Percentiles rank a stretch among this genome's conserved stretches.
These are phyloP conservation scores for Eudyptes chrysolophus DNA, from an alignment of 2,113 vertebrate genomes.

Conservation along the genomic window DNA sequence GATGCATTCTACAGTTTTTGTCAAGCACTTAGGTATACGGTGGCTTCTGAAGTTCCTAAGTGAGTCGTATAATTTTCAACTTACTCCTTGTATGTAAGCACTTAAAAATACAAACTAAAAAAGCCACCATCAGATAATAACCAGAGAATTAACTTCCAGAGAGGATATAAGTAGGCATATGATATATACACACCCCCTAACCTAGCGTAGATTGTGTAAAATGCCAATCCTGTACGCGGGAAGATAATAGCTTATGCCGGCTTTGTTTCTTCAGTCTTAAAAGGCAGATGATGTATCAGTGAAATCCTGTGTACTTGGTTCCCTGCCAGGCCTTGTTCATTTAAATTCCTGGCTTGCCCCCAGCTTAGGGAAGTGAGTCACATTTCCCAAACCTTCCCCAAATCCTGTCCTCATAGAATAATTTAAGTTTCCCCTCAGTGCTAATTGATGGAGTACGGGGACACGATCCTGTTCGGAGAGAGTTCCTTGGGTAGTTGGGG, in stretches of 20 bases:
- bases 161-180: not conserved
- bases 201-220: not conserved
- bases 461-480: not conserved
- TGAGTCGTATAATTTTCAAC: not conserved
- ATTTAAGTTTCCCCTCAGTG: not conserved
- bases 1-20: not conserved
- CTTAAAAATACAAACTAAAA: not conserved
- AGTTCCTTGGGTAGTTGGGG: not conserved
- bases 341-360: constrained; percentile 24
- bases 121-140: not conserved
- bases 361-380: constrained; percentile 14
- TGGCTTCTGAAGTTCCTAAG: not conserved
- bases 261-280: not conserved
- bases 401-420: not conserved
- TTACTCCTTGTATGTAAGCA: not conserved
- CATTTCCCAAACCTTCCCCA: constrained; percentile 22
- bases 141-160: not conserved
- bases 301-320: not conserved
- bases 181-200: not conserved
- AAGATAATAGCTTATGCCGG: not conserved
- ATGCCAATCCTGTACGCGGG: not conserved
- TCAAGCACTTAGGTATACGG: not conserved
- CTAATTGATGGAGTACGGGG: not conserved
- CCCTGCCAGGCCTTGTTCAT: constrained; percentile 19
- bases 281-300: not conserved